Evolutionary conservation across 2,888 invertebrate genomes (phyloP).

Genomic region (Hirudinaria manillensis): DNA sequence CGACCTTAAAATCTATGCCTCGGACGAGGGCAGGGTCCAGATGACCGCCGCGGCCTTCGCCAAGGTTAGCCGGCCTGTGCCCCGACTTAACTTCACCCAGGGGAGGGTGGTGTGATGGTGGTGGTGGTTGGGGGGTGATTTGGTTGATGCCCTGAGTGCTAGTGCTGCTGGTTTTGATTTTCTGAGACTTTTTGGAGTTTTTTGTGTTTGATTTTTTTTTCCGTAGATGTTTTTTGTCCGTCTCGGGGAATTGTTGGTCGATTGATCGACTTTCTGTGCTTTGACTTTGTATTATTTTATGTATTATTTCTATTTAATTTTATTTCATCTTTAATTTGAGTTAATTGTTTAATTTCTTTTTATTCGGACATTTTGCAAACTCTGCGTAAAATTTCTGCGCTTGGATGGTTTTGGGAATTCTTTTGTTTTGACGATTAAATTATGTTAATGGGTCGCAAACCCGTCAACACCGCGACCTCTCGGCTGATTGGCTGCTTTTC

Average conservation of each 20-base stretch:
- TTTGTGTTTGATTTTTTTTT: not conserved
- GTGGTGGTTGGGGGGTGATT: not conserved
- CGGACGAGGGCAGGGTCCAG: slow-evolving; percentile 97
- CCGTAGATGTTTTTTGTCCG: not conserved
- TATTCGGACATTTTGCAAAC: too few relatives aligned
- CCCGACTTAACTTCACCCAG: not conserved
- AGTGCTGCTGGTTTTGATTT: not conserved
- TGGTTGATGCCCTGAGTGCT: not conserved
- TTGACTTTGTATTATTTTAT: too few relatives aligned
- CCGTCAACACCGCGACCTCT: not conserved
- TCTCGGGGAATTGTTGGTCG: too few relatives aligned
- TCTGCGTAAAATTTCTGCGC: too few relatives aligned
- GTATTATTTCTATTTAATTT: too few relatives aligned
- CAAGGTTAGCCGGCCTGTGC: slow-evolving; percentile 58
- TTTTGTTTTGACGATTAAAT: too few relatives aligned
- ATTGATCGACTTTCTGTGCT: too few relatives aligned
- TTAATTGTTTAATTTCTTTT: too few relatives aligned
- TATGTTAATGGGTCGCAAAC: too few relatives aligned
- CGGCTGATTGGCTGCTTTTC: not conserved
- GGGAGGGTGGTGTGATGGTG: too few relatives aligned
- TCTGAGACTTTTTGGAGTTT: not conserved
- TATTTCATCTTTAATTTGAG: not conserved
- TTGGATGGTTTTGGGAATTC: too few relatives aligned
- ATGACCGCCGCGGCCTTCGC: slow-evolving; percentile 99
- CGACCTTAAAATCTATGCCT: slow-evolving; percentile 97